Evolutionary conservation across 2,113 vertebrate species (phyloP), one percentile per base, ranked within the genome.

Genomic region (Cervus canadensis): DNA sequence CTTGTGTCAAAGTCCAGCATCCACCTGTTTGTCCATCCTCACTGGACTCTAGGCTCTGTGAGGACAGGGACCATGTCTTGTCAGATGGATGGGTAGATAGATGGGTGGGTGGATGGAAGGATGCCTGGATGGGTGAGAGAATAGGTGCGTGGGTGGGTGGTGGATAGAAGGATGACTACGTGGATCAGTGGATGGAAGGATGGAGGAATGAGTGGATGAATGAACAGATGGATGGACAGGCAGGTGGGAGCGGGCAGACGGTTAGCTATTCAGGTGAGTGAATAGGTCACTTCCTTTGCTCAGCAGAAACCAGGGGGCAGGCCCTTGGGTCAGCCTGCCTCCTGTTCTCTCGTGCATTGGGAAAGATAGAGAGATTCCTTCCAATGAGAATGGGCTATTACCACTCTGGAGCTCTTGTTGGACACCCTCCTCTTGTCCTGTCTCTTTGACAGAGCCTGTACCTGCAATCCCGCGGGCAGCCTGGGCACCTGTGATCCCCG

Each of bases 401-500:
- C 36, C 45, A 12, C 28, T 26, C 54, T 7, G 74, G n/a, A 50
- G 16, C 1, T 28, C 52, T 60, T 1, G 0, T 1, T 33, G 36
- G 33, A 84, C 14, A 17, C 56, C 7, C n/a, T 36, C 3, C 48
- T n/a, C 2, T 0, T 0, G 1, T 36, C 56, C 50, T 50, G 6
- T 54, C 94, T 89, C 87, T 81, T 74, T 30, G 91, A 36, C 95
- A 99, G 99, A 97, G 98, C 98, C 15, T 99, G 99, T n/a, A 82
- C 97, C 40, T 99, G 99, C 11, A 94, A 99, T 94, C 97, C 98
- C 0, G 98, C 97, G 0, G 99, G 99, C 81, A 99, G 99, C 3
- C 96, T 99, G 87, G 99, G 98, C 25, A 89, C 98, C 83, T 99
- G 99, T 19, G 99, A 99, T 52, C 97, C 99, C 76, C 98, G 89